phyloP scores from a whole-genome alignment of 37 sponge, comb jelly and placozoan species.

The Lycopodina hypogea region DNA sequence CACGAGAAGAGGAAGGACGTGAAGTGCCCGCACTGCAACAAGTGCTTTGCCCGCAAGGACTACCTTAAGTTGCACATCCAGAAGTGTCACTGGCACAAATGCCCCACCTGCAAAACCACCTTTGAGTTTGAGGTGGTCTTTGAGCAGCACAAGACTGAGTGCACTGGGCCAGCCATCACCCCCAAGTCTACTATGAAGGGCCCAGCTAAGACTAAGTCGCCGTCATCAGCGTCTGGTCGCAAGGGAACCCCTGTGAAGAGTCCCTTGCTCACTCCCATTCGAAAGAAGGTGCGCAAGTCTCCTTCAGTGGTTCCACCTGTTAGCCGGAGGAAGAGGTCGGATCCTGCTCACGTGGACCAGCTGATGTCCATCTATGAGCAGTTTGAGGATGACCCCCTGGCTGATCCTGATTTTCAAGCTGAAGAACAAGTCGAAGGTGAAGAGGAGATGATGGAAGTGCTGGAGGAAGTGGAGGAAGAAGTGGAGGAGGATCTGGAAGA shows the following conservation, averaged over 20 bases:
- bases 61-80: conserved; percentile 32
- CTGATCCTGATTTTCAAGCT: conserved; percentile 5
- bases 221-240: too few species aligned
- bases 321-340: conserved; percentile 5
- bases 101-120: conserved; percentile 20
- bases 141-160: not conserved
- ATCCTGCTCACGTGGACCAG: conserved; percentile 4
- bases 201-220: too few species aligned
- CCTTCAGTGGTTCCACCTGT: not conserved
- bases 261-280: not conserved
- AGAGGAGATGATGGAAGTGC: not conserved
- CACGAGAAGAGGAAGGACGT: conserved; percentile 29
- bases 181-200: too few species aligned
- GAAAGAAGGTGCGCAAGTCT: not conserved
- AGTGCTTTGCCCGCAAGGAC: conserved; percentile 36
- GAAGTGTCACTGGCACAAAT: conserved; percentile 30
- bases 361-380: conserved; percentile 24
- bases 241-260: too few species aligned
- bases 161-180: not conserved
- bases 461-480: not conserved
- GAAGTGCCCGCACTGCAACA: conserved; percentile 14
- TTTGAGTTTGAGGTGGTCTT: not conserved
- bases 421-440: not conserved
- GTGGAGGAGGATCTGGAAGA: conserved; percentile 7
- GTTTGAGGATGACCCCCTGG: conserved; percentile 33